Percentiles rank a stretch among this genome's conserved stretches.
Conservation (phyloP, 2,888 invertebrate species). For the Abrostola tripartita region DNA sequence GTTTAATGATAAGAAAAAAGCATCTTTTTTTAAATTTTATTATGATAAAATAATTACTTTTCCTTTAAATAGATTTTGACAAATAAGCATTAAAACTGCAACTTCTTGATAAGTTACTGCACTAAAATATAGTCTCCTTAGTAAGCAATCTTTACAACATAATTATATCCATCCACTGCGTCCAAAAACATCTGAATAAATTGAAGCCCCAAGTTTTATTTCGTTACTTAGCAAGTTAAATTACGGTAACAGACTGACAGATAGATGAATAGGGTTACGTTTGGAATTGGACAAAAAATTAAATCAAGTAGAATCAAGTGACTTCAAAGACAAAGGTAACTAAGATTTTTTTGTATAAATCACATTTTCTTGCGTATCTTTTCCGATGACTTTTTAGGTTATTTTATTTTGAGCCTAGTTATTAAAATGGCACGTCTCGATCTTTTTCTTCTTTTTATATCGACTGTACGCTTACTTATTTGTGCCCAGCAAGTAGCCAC, state of each 20-base stretch:
- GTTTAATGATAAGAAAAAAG: no score
- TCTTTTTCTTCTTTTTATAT: no score
- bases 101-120: no score
- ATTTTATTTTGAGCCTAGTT: no score
- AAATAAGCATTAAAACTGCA: no score
- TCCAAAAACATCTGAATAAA: conserved; percentile 21
- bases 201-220: conserved; percentile 33
- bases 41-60: no score
- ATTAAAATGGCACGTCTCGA: no score
- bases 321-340: conserved; percentile 28
- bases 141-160: not conserved
- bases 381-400: not conserved
- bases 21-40: no score
- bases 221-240: conserved; percentile 37
- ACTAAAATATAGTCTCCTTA: no score
- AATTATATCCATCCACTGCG: not conserved
- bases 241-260: conserved; percentile 21
- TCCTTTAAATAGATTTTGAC: no score
- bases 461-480: no score
- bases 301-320: conserved; percentile 16
- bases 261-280: conserved; percentile 16
- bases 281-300: conserved; percentile 13
- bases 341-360: conserved; percentile 8
- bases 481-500: no score
- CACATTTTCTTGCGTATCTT: conserved; percentile 7